These are phyloP conservation scores for Ommatoiulus sabulosus DNA, from an alignment of 2,888 invertebrate genomes.

Conservation along the genomic window DNA sequence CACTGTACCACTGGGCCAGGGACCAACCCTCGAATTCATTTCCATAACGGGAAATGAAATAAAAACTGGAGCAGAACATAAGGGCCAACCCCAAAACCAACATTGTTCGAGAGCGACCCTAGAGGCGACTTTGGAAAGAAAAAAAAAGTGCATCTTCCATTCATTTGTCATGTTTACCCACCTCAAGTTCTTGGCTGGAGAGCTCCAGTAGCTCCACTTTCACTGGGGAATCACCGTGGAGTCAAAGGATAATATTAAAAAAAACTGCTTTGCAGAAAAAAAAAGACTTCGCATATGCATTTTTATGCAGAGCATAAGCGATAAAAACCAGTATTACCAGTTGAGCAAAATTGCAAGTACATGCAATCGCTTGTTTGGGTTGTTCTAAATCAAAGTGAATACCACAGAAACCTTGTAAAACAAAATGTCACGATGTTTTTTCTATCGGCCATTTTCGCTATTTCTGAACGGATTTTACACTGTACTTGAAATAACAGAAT, in stretches of 20 bases:
- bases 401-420: background rate
- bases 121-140: background rate
- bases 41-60: conserved; percentile 8
- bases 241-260: background rate
- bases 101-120: background rate
- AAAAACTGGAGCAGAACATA: conserved; percentile 25
- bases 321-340: background rate
- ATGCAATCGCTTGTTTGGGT: no score
- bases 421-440: background rate
- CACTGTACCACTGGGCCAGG: conserved; percentile 28
- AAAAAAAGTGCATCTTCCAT: background rate
- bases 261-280: background rate
- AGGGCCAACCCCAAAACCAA: conserved; percentile 34
- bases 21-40: background rate
- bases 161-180: background rate
- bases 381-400: background rate
- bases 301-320: no score
- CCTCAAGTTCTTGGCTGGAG: background rate
- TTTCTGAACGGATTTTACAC: background rate
- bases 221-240: conserved; percentile 4
- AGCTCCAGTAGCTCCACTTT: background rate
- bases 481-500: background rate
- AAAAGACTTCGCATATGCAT: no score
- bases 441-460: background rate
- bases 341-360: background rate